Conservation (phyloP, 1,140 invertebrate species). For the Leucophenga varia region DNA sequence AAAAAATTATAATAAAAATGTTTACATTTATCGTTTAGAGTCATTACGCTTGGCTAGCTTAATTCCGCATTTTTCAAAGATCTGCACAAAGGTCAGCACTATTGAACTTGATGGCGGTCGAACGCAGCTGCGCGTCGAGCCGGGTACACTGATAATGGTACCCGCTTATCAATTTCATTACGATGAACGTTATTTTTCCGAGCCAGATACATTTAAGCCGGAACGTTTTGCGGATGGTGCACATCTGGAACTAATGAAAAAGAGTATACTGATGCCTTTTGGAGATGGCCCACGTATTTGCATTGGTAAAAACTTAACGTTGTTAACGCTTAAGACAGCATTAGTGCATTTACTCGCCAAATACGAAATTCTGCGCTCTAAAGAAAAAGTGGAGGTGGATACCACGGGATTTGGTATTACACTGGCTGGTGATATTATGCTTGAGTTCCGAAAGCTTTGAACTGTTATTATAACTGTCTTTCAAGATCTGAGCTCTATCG, state of each 20-base stretch:
- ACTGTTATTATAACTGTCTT: neutral
- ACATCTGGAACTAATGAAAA: constrained; percentile 25
- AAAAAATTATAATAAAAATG: too few species aligned
- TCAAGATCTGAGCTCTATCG: neutral
- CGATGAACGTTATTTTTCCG: constrained; percentile 67
- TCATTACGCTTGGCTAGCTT: constrained; percentile 43
- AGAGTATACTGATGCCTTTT: constrained; percentile 40
- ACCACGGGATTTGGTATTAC: constrained; percentile 36
- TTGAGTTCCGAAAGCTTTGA: constrained; percentile 27
- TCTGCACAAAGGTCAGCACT: constrained; percentile 32
- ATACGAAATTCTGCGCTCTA: constrained; percentile 26
- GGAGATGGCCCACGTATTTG: constrained; percentile 50
- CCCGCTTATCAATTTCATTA: constrained; percentile 63
- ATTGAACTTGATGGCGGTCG: too few species aligned
- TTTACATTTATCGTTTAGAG: constrained; percentile 23
- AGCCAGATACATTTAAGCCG: constrained; percentile 72
- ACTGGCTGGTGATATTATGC: constrained; percentile 30
- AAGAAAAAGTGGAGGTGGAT: constrained; percentile 3
- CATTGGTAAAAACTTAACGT: constrained; percentile 26
- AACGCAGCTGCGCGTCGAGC: too few species aligned
- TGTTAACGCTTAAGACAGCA: constrained; percentile 33
- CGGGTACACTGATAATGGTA: constrained; percentile 61
- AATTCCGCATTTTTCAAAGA: constrained; percentile 38
- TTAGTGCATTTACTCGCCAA: constrained; percentile 30
- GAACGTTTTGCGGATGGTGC: constrained; percentile 60